phyloP scores from a whole-genome alignment of 2,888 invertebrate genomes.

The Nemoura dubitans region DNA sequence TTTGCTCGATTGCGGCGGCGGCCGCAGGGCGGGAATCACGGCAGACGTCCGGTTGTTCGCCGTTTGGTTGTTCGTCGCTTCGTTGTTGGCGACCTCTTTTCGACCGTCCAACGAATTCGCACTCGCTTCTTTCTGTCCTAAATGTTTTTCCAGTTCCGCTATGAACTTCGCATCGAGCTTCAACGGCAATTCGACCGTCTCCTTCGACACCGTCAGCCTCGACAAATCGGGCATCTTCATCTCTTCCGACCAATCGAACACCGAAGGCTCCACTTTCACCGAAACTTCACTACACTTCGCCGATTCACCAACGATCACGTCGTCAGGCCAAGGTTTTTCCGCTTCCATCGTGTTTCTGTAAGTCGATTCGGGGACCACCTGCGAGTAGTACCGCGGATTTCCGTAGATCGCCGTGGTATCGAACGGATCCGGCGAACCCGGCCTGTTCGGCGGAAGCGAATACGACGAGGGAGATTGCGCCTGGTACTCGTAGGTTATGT shows the following conservation, averaged over 20 bases:
- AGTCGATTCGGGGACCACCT: slow-evolving; percentile 53
- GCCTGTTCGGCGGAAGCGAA: slow-evolving; percentile 46
- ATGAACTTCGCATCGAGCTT: slow-evolving; percentile 69
- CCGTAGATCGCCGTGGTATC: slow-evolving; percentile 66
- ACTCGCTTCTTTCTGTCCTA: slow-evolving; percentile 62
- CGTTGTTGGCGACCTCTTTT: slow-evolving; percentile 45
- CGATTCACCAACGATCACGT: neutral
- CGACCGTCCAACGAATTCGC: slow-evolving; percentile 58
- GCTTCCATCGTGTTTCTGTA: neutral
- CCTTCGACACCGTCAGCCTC: neutral
- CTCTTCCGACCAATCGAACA: neutral
- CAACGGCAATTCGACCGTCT: slow-evolving; percentile 54
- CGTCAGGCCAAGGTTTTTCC: neutral
- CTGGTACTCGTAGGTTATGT: slow-evolving; percentile 3
- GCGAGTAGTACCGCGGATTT: slow-evolving; percentile 59
- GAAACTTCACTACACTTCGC: too few relatives aligned
- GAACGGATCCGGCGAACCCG: slow-evolving; percentile 68
- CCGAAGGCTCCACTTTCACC: neutral
- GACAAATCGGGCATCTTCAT: neutral
- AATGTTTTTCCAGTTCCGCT: slow-evolving; percentile 71
- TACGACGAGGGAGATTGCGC: neutral
- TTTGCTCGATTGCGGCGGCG: slow-evolving; percentile 61
- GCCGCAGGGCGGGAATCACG: slow-evolving; percentile 62
- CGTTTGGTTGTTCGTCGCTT: neutral
- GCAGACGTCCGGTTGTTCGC: neutral